These are phyloP conservation scores for Pyrrhosoma nymphula DNA, from an alignment of 2,888 invertebrate species.

Conservation along the genomic window DNA sequence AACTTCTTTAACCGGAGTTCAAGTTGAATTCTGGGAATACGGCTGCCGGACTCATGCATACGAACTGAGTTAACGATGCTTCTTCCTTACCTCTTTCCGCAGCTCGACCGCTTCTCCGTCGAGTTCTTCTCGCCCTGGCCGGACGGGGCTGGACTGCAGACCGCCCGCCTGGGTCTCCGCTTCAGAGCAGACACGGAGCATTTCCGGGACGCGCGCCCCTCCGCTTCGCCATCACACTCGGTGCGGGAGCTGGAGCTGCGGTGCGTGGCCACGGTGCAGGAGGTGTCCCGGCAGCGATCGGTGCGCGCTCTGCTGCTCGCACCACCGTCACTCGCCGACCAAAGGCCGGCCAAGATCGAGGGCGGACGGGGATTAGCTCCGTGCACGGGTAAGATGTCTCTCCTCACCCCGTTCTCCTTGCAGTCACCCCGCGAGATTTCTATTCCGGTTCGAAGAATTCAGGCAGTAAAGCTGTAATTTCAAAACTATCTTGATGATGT, in stretches of 20 bases:
- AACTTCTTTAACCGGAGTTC: too few relatives aligned
- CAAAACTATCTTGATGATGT: too few relatives aligned
- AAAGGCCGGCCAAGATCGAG: conserved; percentile 60
- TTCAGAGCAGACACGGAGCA: conserved; percentile 42
- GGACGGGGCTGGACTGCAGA: conserved; percentile 53
- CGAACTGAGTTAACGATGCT: too few relatives aligned
- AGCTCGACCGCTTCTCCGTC: conserved; percentile 48
- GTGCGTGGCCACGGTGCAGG: conserved; percentile 50
- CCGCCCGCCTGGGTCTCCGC: conserved; percentile 10
- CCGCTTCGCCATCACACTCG: background rate
- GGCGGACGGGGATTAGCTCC: background rate
- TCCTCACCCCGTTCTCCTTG: background rate
- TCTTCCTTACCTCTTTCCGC: background rate
- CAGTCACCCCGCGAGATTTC: too few relatives aligned
- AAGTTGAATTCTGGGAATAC: too few relatives aligned
- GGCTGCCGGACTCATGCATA: too few relatives aligned
- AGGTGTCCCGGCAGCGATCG: background rate
- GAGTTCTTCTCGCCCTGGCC: conserved; percentile 58
- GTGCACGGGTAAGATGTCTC: background rate
- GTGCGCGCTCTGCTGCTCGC: conserved; percentile 49
- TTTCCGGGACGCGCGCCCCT: background rate
- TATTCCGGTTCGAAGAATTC: too few relatives aligned
- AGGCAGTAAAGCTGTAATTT: background rate
- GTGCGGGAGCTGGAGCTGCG: conserved; percentile 48
- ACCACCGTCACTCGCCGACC: conserved; percentile 21